Evolutionary conservation across 2,888 invertebrate genomes (phyloP).

Genomic region (Synanthedon myopaeformis): DNA sequence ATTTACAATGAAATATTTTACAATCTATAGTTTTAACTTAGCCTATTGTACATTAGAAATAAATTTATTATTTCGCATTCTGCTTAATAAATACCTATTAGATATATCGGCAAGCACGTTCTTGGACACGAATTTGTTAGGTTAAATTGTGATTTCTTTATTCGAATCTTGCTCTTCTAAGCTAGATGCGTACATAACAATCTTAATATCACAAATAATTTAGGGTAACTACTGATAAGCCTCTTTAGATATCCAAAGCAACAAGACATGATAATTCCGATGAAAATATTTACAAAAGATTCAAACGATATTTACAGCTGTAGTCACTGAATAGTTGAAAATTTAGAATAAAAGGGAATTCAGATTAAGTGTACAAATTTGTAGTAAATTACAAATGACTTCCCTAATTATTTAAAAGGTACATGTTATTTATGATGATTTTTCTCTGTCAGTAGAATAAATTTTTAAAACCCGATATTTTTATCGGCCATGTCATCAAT

Average conservation of each 20-base stretch:
- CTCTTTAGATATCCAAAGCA: slow-evolving; percentile 31
- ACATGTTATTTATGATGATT: no score
- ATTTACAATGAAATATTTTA: slow-evolving; percentile 68
- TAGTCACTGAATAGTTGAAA: background rate
- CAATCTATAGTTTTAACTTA: slow-evolving; percentile 54
- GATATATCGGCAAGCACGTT: slow-evolving; percentile 12
- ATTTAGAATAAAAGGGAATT: no score
- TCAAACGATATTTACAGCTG: background rate
- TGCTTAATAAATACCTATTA: slow-evolving; percentile 18
- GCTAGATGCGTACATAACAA: slow-evolving; percentile 10
- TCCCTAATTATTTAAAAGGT: no score
- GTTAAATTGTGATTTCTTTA: background rate
- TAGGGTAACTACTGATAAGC: slow-evolving; percentile 58
- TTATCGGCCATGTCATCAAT: no score
- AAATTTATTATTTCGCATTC: slow-evolving; percentile 16
- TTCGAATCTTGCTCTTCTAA: slow-evolving; percentile 1
- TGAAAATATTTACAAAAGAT: slow-evolving; percentile 5
- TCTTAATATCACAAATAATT: slow-evolving; percentile 66
- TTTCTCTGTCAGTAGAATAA: no score
- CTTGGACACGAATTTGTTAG: background rate
- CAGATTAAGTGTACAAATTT: no score
- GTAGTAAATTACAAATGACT: no score
- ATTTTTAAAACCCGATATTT: no score
- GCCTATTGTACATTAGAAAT: slow-evolving; percentile 37
- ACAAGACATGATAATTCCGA: slow-evolving; percentile 6